phyloP scores from a whole-genome alignment of 2,113 vertebrate species.

The Amblyopsis rosae region DNA sequence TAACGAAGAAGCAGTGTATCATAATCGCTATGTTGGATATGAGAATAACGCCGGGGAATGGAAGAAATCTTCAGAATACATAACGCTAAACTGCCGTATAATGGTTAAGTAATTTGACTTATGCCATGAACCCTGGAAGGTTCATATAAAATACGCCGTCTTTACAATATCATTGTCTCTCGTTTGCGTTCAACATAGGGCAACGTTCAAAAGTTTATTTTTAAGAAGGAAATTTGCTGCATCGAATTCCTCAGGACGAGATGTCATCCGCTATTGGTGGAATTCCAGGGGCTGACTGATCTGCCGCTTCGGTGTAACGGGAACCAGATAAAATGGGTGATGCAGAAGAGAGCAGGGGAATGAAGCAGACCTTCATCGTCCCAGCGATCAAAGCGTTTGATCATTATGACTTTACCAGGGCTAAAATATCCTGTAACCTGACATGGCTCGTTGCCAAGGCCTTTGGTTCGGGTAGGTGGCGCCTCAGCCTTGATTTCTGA shows the following conservation, averaged over 20 bases:
- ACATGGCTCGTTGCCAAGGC: constrained; percentile 98
- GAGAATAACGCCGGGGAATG: constrained; percentile 62
- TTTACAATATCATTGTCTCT: background rate
- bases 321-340: constrained; percentile 85
- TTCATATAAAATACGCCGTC: constrained; percentile 19
- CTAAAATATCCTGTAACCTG: constrained; percentile 93
- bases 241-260: constrained; percentile 66
- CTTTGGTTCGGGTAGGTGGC: constrained; percentile 93
- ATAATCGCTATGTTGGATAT: constrained; percentile 37
- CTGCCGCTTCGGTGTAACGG: constrained; percentile 39
- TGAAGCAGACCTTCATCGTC: constrained; percentile 90
- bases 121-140: constrained; percentile 24
- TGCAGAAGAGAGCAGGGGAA: constrained; percentile 77
- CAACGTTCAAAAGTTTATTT: background rate
- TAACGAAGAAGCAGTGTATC: constrained; percentile 24
- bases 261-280: constrained; percentile 66
- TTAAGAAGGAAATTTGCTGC: constrained; percentile 49
- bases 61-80: constrained; percentile 58
- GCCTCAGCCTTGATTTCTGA: constrained; percentile 28
- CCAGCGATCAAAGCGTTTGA: constrained; percentile 94
- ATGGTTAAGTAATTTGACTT: background rate
- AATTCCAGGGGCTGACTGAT: constrained; percentile 57
- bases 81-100: constrained; percentile 41
- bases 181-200: background rate
- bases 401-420: constrained; percentile 93